A percentile compares a stretch with the other conserved stretches of the same genome.
Evolutionary conservation across 2,797 vertebrate genomes (phyloP).

Genomic region (Microcaecilia unicolor): DNA sequence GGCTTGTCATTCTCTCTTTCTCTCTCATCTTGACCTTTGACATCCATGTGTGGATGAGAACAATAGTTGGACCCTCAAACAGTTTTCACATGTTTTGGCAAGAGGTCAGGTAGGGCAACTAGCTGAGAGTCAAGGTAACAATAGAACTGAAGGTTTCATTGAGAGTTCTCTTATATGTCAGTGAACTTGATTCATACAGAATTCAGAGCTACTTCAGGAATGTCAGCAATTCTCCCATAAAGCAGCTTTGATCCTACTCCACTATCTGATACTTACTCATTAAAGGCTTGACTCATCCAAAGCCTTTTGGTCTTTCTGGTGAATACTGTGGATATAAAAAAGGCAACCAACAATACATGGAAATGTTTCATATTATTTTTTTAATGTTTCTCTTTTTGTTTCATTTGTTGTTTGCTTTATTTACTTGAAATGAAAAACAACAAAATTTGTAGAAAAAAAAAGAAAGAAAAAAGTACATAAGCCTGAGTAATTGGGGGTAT

Average conservation of each 20-base stretch:
- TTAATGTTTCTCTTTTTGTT: too few relatives aligned
- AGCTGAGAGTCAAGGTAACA: constrained; percentile 46
- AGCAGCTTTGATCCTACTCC: constrained; percentile 45
- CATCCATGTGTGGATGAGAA: constrained; percentile 13
- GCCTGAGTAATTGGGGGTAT: too few relatives aligned
- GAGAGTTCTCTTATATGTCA: constrained; percentile 29
- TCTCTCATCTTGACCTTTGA: constrained; percentile 22
- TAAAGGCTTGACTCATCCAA: too few relatives aligned
- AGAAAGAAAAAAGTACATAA: too few relatives aligned
- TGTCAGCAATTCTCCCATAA: constrained; percentile 49
- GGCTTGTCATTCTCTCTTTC: constrained; percentile 1
- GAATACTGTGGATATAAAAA: too few relatives aligned
- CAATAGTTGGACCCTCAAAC: constrained; percentile 19
- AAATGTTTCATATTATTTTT: too few relatives aligned
- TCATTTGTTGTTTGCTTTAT: too few relatives aligned
- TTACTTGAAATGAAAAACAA: too few relatives aligned
- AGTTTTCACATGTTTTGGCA: constrained; percentile 26
- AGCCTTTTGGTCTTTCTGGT: too few relatives aligned
- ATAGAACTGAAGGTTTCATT: constrained; percentile 22
- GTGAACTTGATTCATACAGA: constrained; percentile 55
- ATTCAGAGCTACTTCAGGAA: constrained; percentile 53
- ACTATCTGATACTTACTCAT: constrained; percentile 44
- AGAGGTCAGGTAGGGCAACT: constrained; percentile 30
- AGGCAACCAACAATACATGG: too few relatives aligned
- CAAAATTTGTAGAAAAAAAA: too few relatives aligned